phyloP scores from a whole-genome alignment of 1,140 invertebrate species.

The Laodelphax striatellus region DNA sequence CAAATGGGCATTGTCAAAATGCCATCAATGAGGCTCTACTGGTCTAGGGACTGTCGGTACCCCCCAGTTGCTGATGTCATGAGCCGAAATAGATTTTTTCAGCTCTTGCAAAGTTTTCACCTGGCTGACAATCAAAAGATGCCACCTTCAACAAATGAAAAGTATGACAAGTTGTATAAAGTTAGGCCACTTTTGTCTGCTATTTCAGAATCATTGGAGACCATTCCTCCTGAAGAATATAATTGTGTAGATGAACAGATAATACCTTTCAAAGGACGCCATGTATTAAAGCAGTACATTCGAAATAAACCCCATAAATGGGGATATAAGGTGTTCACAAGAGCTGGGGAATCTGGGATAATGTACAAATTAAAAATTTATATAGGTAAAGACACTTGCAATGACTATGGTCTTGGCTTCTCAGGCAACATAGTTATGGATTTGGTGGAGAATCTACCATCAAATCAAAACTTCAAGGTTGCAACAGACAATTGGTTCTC shows the following conservation, averaged over 20 bases:
- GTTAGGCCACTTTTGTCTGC: conserved; percentile 6
- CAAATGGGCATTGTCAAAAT: conserved; percentile 19
- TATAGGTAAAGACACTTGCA: too few relatives aligned
- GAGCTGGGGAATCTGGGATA: conserved; percentile 8
- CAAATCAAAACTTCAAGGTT: neutral
- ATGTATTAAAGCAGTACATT: conserved; percentile 24
- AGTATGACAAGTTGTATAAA: conserved; percentile 12
- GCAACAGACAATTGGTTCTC: neutral
- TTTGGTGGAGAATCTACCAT: neutral
- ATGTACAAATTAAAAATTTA: neutral
- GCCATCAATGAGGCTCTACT: conserved; percentile 21
- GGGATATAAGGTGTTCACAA: conserved; percentile 20
- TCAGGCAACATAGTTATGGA: neutral
- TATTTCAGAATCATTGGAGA: conserved; percentile 11
- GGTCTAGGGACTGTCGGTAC: conserved; percentile 8
- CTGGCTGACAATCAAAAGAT: neutral
- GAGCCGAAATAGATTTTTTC: neutral
- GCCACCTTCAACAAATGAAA: too few relatives aligned
- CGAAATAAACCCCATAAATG: conserved; percentile 28
- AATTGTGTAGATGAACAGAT: conserved; percentile 18
- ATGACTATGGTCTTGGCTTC: too few relatives aligned
- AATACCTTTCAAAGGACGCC: conserved; percentile 22
- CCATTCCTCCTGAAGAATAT: conserved; percentile 2
- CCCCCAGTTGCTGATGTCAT: neutral
- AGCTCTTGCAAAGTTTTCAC: neutral